Evolutionary conservation across 2,797 vertebrate genomes (phyloP), one percentile per base, ranked within the genome.

Genomic region (Lagodon rhomboides): DNA sequence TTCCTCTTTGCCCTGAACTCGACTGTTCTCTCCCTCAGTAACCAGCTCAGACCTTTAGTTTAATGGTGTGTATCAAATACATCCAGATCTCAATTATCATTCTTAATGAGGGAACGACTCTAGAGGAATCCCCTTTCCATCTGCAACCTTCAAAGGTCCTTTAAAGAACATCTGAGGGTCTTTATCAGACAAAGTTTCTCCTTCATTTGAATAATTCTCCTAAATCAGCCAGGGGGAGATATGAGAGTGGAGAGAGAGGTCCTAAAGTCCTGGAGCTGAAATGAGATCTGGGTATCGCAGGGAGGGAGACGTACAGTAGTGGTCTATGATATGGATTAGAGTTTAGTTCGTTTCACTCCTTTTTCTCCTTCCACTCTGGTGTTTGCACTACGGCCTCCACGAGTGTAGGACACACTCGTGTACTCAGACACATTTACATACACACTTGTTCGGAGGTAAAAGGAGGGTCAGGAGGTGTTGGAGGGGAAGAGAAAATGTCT

Each of bases 71-170:
- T 93, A 92, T 94, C 90, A 92, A 91, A 92, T 87, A 61, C 87
- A 89, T 85, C 67, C 92, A 91, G 82, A 92, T 93, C 93, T 90
- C 88, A 92, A 93, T 93, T 91, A 93, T 92, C 89, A 90, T 92
- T 85, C 79, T 89, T 94, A 94, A 94, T 94, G 91, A 94, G 91
- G 73, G 81, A 85, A 69, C 16, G 73, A 86, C 92, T 93, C 91
- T 74, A 60, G 92, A 93, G 92, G 92, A 92, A 92, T 91, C 88
- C 90, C 77, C 64, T 85, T 77, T 91, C 80, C 89, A 89, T 89
- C 82, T 84, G 85, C 89, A 90, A 94, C 94, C 94, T 95, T 94
- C 93, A 94, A 93, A 94, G 93, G 88, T 88, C 93, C 90, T 93
- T 89, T 88, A 91, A 93, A 89, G 87, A 93, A 93, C 92, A 90